Conservation (phyloP, 2,888 invertebrate genomes). For the Ichneumon xanthorius region DNA sequence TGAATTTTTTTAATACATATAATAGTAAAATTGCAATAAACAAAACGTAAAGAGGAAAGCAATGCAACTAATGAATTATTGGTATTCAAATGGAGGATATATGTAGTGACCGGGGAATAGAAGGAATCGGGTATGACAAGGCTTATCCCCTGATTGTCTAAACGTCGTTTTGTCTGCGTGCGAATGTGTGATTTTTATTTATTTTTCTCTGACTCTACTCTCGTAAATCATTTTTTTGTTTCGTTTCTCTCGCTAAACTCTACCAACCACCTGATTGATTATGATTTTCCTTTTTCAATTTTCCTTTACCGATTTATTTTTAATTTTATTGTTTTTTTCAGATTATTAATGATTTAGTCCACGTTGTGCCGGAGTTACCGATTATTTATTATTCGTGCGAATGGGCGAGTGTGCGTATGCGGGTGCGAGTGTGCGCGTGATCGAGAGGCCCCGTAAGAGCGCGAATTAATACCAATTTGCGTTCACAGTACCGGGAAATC, state of each 20-base stretch:
- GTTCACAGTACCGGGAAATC: conserved; percentile 98
- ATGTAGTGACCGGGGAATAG: conserved; percentile 63
- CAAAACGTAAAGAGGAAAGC: conserved; percentile 58
- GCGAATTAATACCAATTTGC: conserved; percentile 76
- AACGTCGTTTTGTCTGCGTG: conserved; percentile 66
- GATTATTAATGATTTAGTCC: not conserved
- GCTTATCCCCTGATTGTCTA: conserved; percentile 76
- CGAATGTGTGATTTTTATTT: conserved; percentile 53
- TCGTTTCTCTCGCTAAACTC: conserved; percentile 2
- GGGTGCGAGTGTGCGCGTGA: conserved; percentile 72
- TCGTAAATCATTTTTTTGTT: not conserved
- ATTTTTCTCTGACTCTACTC: conserved; percentile 23
- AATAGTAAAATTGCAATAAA: conserved; percentile 52
- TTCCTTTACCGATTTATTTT: conserved; percentile 35
- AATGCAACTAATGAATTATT: conserved; percentile 79
- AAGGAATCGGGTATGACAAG: conserved; percentile 75
- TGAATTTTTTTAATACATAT: conserved; percentile 63
- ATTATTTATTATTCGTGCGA: conserved; percentile 63
- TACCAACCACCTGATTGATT: not conserved
- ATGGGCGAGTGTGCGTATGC: conserved; percentile 62
- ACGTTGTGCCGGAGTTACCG: conserved; percentile 31
- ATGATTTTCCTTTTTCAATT: conserved; percentile 16
- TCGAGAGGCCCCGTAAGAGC: conserved; percentile 41
- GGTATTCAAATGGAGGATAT: conserved; percentile 84
- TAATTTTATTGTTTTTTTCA: conserved; percentile 59